phyloP scores from a whole-genome alignment of 2,888 invertebrate genomes.

The Trichacis sp. region DNA sequence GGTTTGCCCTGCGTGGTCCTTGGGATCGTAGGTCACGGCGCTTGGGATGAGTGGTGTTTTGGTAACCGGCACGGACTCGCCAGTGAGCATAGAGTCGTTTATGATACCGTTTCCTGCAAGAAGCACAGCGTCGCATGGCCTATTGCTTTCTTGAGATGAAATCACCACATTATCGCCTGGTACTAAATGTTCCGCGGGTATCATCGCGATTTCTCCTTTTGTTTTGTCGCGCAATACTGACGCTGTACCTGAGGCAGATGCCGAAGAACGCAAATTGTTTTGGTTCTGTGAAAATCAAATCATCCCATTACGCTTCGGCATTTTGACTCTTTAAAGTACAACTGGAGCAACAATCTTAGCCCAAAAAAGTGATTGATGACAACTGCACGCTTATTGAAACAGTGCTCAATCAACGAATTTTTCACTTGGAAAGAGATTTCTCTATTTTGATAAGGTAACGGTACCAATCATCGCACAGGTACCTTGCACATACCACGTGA shows the following conservation, averaged over 20 bases:
- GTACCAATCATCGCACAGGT: too few species aligned
- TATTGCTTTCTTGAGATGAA: conserved; percentile 83
- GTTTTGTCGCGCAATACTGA: conserved; percentile 73
- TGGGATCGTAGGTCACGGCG: conserved; percentile 77
- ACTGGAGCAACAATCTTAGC: too few species aligned
- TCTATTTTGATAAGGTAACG: too few species aligned
- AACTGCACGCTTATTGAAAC: too few species aligned
- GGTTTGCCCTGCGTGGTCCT: conserved; percentile 84
- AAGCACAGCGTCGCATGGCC: conserved; percentile 93
- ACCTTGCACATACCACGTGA: too few species aligned
- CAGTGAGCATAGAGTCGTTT: conserved; percentile 96
- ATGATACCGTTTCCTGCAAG: conserved; percentile 89
- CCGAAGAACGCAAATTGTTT: conserved; percentile 88
- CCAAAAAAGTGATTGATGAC: too few species aligned
- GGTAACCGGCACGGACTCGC: conserved; percentile 93
- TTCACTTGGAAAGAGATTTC: too few species aligned
- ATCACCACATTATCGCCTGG: conserved; percentile 92
- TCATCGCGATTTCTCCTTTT: conserved; percentile 69
- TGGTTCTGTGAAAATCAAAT: conserved; percentile 93
- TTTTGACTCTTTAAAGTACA: too few species aligned
- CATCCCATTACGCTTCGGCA: too few species aligned
- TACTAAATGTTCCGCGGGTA: conserved; percentile 82
- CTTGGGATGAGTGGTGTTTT: conserved; percentile 82
- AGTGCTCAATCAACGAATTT: too few species aligned
- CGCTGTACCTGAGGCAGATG: conserved; percentile 81